Base-by-base conservation (phyloP, 1,140 invertebrate genomes). In the Drosophila albomicans region DNA sequence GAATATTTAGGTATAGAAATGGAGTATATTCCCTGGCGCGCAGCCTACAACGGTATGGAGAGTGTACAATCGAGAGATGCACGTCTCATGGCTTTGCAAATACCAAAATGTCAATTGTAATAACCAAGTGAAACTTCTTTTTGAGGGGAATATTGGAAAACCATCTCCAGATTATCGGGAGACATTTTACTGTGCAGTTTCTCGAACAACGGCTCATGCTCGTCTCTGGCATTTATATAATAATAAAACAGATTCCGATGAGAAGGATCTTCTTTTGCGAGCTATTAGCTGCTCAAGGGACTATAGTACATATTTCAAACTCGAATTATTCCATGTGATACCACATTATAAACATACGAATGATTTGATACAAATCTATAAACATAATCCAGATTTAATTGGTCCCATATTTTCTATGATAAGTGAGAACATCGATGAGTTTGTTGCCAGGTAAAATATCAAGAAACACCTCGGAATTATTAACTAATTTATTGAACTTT, bases 1-100 rank as follows among this genome's bases (percentile, higher is more conserved):
- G 85, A 84, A 5, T 95, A 95, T 75, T 70, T 96, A 13, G 75
- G 57, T 0, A 76, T 78, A 1, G 95, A 96, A 71, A 75, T 68
- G 0, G 93, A 95, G 1, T 94, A 94, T 45, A 82, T 94, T 2
- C 94, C 95, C 1, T 96, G 95, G 95, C 79, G 93, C 28, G 79
- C 94, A 0, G 94, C 93, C 1, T 90, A 87, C 41, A 49, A 69
- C 5, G 72, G 69, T 5, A 49, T 92, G 15, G 35, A 68, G 3
- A 28, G 6, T 3, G 61, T 92, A 5, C 20, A 92, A 92, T 73
- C 78, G 90, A 1, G 79, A 81, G 20, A 73, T 91, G 43, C 82
- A 94, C 5, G 68, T 94, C 1, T 69, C 82, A 1, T 94, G 94
- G 93, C 91, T 94, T 2, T 95, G 95, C 65, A 80, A 93, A 57